phyloP scores from a whole-genome alignment of 2,797 vertebrate genomes.

The Hypotaenidia philippensis region DNA sequence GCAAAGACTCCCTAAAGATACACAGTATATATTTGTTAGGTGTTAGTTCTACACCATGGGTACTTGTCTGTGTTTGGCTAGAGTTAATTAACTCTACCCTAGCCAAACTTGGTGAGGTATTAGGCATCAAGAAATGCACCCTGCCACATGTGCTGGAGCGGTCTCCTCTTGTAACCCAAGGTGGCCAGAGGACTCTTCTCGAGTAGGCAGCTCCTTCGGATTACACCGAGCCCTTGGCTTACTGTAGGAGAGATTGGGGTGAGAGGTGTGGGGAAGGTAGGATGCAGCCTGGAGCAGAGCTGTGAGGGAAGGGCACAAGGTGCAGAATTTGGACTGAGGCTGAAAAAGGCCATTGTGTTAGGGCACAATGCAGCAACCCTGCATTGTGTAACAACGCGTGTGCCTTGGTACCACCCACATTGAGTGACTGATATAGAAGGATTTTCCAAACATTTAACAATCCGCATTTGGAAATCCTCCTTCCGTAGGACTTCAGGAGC shows the following conservation, averaged over 20 bases:
- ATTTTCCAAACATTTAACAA: not conserved
- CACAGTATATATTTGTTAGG: accelerated
- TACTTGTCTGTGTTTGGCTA: not conserved
- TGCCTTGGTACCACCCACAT: not conserved
- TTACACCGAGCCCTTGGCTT: not conserved
- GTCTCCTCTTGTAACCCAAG: not conserved
- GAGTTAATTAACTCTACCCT: too few species aligned
- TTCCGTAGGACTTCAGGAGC: not conserved
- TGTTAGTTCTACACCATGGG: not conserved
- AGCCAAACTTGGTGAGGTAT: too few species aligned
- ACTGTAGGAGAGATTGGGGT: accelerated
- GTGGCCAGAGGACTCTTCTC: not conserved
- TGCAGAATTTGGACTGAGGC: not conserved
- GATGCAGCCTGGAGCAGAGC: not conserved
- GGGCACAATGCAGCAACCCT: not conserved
- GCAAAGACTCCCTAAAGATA: not conserved
- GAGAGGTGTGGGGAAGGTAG: not conserved
- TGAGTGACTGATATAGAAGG: not conserved
- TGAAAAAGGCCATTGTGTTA: not conserved
- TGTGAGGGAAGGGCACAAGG: not conserved
- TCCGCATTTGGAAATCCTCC: not conserved
- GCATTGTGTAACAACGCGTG: accelerated
- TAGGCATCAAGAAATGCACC: not conserved
- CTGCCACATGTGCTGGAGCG: not conserved
- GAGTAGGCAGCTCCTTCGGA: not conserved